These are phyloP conservation scores for Pygmarrhopalites habei DNA, from an alignment of 1,140 invertebrate genomes.

Conservation along the genomic window DNA sequence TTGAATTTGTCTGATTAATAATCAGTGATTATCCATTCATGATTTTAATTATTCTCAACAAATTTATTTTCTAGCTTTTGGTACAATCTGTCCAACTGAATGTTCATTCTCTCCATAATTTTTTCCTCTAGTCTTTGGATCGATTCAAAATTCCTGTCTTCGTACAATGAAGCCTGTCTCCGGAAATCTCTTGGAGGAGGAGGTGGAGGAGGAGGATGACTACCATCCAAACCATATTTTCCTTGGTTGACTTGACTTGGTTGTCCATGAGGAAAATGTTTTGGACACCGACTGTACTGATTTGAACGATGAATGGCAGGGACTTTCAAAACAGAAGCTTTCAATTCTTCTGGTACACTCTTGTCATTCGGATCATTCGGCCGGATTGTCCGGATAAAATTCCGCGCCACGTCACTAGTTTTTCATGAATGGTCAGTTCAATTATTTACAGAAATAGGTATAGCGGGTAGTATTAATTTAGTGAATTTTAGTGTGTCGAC, in stretches of 20 bases:
- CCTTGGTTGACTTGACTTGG: too few species aligned
- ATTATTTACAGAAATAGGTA: too few species aligned
- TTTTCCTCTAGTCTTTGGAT: slow-evolving; percentile 30
- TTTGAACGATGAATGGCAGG: slow-evolving; percentile 28
- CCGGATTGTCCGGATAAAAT: too few species aligned
- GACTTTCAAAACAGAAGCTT: slow-evolving; percentile 25
- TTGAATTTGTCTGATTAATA: too few species aligned
- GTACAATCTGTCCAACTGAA: slow-evolving; percentile 37
- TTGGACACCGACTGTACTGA: slow-evolving; percentile 24
- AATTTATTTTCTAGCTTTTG: slow-evolving; percentile 36
- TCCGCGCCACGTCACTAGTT: too few species aligned
- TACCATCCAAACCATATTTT: background rate
- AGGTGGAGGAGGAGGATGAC: background rate
- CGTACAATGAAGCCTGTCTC: background rate
- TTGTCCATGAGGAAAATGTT: too few species aligned
- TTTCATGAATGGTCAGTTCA: too few species aligned
- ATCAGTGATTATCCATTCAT: too few species aligned
- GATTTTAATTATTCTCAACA: too few species aligned
- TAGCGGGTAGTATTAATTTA: too few species aligned
- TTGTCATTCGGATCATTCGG: slow-evolving; percentile 39
- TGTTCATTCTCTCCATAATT: slow-evolving; percentile 39
- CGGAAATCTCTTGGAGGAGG: background rate
- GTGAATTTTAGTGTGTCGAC: too few species aligned
- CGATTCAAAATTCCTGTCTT: background rate
- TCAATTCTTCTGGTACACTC: slow-evolving; percentile 32